Conservation (phyloP, 2,113 vertebrate genomes). For the Vanacampus margaritifer region DNA sequence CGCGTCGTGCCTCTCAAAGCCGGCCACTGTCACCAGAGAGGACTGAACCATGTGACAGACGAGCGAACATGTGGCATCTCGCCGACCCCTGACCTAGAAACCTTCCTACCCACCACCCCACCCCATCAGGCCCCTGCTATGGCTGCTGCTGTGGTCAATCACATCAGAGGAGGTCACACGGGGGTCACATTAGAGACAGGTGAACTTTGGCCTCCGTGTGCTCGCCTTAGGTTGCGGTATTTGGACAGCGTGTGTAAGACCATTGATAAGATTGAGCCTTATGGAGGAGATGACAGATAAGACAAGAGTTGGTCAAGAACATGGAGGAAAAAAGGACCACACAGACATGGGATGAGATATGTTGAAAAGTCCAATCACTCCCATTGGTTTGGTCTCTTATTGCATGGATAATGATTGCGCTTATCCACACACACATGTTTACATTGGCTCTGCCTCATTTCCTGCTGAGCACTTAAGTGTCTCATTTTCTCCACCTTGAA, state of each 20-base stretch:
- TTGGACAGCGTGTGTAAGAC: conserved; percentile 25
- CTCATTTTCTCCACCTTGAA: neutral
- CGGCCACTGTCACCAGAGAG: conserved; percentile 50
- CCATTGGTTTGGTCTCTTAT: conserved; percentile 3
- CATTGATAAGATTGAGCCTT: conserved; percentile 36
- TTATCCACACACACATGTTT: conserved; percentile 17
- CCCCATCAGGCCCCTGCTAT: conserved; percentile 24
- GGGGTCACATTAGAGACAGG: conserved; percentile 52
- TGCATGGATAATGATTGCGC: conserved; percentile 13
- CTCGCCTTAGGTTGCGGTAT: conserved; percentile 37
- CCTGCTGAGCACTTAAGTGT: conserved; percentile 16
- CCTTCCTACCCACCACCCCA: conserved; percentile 29
- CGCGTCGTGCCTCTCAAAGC: conserved; percentile 38
- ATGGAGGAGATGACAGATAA: conserved; percentile 32
- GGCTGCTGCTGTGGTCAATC: conserved; percentile 51
- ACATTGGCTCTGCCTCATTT: conserved; percentile 19
- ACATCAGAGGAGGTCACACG: conserved; percentile 42
- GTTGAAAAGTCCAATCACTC: neutral
- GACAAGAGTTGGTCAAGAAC: conserved; percentile 16
- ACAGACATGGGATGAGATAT: conserved; percentile 9
- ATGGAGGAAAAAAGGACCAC: conserved; percentile 25
- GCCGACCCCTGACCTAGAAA: conserved; percentile 57
- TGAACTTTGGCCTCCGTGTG: conserved; percentile 50
- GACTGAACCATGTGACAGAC: conserved; percentile 55
- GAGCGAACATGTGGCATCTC: conserved; percentile 69